Base-by-base conservation (phyloP, 2,888 invertebrate species). In the Mystacides longicornis region DNA sequence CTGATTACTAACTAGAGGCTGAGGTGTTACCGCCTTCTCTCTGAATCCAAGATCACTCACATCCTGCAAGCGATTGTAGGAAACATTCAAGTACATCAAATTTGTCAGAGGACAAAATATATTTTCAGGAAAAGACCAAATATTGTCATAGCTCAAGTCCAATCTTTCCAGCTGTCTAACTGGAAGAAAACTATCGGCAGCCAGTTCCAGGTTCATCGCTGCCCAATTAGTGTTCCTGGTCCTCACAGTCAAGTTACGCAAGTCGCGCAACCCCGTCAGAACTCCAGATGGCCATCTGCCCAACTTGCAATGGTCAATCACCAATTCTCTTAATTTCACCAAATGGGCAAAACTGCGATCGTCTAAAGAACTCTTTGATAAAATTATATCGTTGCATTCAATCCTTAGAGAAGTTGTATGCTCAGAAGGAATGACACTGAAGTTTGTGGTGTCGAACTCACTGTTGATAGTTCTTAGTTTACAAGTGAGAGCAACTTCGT, bases 221-320 rank as follows among this genome's bases (percentile, higher is more conserved):
- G 89, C 86, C 88, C 89, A 90, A 65, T 87, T 84, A 49, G 86
- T 86, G 70, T 91, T 91, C 72, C 89, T 83, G 47, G 92, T 92
- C 64, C 87, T 81, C 62, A 95, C 81, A 57, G 92, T 90, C 63
- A 95, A 80, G 76, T 91, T 92, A 64, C 87, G 78, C 57, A 95
- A 80, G 69, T 91, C 87, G 64, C 83, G 78, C 59, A 94, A 78
- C 4, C 92, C 93, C 59, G 82, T 80, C 57, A 95, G 79, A 48
- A 90, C 86, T 61, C 86, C 86, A 43, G 86, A 80, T 60, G 89
- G 88, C 82, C 93, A 86, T 71, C 86, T 82, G 63, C 85, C 85
- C 69, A 93, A 77, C 77, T 93, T 92, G 78, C 93, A 93, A 71
- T 89, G 86, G 71, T 89, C 88, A 67, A 93, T 78, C 67, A 86